Conservation (phyloP, 2,888 invertebrate genomes). For the Tolmerus cingulatus region DNA sequence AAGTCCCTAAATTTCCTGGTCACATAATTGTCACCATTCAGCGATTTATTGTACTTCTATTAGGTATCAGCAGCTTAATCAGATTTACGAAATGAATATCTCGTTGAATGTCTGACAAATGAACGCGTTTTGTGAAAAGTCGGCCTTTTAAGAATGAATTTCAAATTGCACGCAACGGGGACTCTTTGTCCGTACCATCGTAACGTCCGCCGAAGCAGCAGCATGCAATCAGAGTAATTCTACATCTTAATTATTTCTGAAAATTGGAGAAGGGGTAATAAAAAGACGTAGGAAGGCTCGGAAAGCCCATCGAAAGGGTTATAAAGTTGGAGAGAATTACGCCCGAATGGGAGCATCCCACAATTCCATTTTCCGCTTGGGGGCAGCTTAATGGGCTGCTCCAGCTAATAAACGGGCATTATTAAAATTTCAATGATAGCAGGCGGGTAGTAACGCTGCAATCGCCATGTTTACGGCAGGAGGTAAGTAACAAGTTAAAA, state of each 20-base stretch:
- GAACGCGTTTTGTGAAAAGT: background rate
- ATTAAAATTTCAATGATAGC: background rate
- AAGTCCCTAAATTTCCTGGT: background rate
- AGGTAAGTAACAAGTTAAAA: background rate
- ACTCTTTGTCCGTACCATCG: background rate
- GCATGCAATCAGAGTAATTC: background rate
- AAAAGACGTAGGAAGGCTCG: background rate
- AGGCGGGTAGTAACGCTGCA: background rate
- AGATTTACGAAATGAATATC: background rate
- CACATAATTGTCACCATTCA: background rate
- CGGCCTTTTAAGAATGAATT: background rate
- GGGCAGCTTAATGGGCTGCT: slow-evolving; percentile 1
- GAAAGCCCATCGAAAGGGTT: background rate
- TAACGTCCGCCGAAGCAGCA: background rate
- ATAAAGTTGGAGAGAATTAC: background rate
- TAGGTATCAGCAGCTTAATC: background rate
- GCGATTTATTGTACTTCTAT: background rate
- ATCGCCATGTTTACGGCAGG: background rate
- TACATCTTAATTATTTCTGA: background rate
- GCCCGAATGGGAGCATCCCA: background rate
- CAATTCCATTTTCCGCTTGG: background rate
- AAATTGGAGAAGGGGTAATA: background rate
- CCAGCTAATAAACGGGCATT: background rate
- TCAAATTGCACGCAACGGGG: background rate
- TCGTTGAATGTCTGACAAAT: background rate